Conservation (phyloP, 2,797 vertebrate genomes). For the Scleropages formosus region DNA sequence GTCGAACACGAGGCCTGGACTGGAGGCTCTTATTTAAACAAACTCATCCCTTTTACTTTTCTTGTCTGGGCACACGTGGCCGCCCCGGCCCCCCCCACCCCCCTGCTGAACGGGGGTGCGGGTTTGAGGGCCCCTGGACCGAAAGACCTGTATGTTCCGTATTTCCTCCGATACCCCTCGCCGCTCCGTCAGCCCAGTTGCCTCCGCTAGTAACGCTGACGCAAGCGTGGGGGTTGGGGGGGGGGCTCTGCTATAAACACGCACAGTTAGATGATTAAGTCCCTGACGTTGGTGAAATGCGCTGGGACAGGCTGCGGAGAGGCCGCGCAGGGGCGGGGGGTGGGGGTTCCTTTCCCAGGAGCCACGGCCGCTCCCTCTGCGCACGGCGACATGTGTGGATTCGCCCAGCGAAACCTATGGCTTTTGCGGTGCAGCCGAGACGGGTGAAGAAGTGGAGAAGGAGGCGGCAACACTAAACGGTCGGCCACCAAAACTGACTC, state of each 20-base stretch:
- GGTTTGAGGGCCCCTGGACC: background rate
- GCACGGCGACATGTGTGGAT: constrained; percentile 54
- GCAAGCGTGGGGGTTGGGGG: constrained; percentile 21
- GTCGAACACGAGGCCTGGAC: constrained; percentile 42
- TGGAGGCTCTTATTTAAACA: constrained; percentile 41
- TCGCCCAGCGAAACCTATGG: constrained; percentile 48
- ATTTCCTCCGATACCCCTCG: background rate
- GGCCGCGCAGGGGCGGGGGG: constrained; percentile 12
- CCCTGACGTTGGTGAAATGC: constrained; percentile 73
- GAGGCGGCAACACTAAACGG: constrained; percentile 56
- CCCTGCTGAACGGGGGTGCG: background rate
- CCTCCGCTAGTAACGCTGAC: constrained; percentile 50
- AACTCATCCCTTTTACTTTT: constrained; percentile 35
- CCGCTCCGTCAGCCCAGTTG: constrained; percentile 32
- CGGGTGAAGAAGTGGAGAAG: constrained; percentile 54
- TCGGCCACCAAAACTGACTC: constrained; percentile 53
- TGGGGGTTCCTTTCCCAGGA: too few species aligned
- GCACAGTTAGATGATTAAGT: constrained; percentile 49
- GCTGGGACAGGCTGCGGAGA: constrained; percentile 59
- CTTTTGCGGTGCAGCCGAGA: constrained; percentile 48
- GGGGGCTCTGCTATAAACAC: constrained; percentile 42
- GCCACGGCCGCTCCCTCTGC: constrained; percentile 61
- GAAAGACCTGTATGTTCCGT: background rate
- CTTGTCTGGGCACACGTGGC: background rate
- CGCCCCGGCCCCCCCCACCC: background rate